A percentile compares a stretch with the other conserved stretches of the same genome.
Evolutionary conservation across 64 coral and sea anemone genomes (phyloP).

Genomic region (Anthopleura sola): DNA sequence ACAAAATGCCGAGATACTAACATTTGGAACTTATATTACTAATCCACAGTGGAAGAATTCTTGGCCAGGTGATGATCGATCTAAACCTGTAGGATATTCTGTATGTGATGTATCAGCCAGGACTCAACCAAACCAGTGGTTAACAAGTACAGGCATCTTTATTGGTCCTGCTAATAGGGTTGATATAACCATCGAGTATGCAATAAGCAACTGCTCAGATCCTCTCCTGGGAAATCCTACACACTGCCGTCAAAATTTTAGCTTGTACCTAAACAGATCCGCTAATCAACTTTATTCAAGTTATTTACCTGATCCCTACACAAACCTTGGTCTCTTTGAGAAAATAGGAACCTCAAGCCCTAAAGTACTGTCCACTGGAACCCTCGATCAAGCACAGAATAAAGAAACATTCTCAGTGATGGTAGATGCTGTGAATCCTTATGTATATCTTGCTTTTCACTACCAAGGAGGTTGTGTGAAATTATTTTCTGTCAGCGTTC

Average conservation of each 20-base stretch:
- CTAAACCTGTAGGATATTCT: background rate
- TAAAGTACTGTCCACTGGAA: background rate
- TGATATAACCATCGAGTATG: background rate
- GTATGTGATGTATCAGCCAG: background rate
- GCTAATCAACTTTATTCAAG: background rate
- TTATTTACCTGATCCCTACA: background rate
- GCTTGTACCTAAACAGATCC: background rate
- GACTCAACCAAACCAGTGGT: constrained; percentile 1
- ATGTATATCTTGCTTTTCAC: constrained; percentile 5
- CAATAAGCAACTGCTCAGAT: background rate
- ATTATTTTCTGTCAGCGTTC: background rate
- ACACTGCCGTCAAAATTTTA: background rate
- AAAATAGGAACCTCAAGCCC: background rate
- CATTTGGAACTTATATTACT: background rate
- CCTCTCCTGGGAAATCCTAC: background rate
- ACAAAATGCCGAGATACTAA: too few species aligned
- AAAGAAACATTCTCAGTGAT: constrained; percentile 8
- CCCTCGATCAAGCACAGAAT: background rate
- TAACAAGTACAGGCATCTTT: background rate
- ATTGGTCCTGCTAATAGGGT: background rate
- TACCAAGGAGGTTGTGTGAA: constrained; percentile 18
- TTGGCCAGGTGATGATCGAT: background rate
- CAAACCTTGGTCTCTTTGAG: background rate
- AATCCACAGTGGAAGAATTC: background rate
- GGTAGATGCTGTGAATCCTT: background rate